Evolutionary conservation across 2,888 invertebrate genomes (phyloP), one percentile per base, ranked within the genome.

Genomic region (Drosophila paracracens): DNA sequence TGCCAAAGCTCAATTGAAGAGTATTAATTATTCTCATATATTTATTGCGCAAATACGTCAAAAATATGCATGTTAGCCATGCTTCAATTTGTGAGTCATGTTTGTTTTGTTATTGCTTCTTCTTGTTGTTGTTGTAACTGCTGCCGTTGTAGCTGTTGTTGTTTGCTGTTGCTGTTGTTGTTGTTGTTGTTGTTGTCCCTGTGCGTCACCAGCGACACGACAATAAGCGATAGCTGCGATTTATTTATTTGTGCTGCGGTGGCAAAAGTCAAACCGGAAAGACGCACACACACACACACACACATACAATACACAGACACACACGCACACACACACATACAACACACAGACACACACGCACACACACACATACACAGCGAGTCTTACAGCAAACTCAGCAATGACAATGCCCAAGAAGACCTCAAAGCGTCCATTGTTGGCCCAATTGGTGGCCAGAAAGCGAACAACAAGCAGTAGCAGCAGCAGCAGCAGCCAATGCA

Each of bases 211-310:
- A 67, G 61, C 46, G 36, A 68, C 62, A 80, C 53, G 62, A 79
- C 59, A 60, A 60, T 48, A 64, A 66, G 57, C 59, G 81, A 81
- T 79, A 81, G 58, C 70, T 61, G 70, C 67, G 68, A 81, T 74
- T 78, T 78, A 78, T 74, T 74, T 82, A 56, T 81, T 81, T 81
- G 59, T 64, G 67, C 71, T 76, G 70, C 74, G 63, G 63, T 76
- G 64, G 69, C 74, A 74, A 76, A 76, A 56, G 64, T 73, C 57
- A 74, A 79, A 74, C 70, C 74, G 70, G 79, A 79, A 79, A 76
- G 64, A 65, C 57, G 31, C 50, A 61, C 54, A 56, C n/a, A 54
- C 58, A 52, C 27, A 65, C 4, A 62, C 7, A 43, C 31, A 53
- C 3, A 63, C n/a, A 48, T 2, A 25, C 25, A 25, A 25, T 25